Conservation (phyloP, 2,113 vertebrate species). For the Apeltes quadracus region DNA sequence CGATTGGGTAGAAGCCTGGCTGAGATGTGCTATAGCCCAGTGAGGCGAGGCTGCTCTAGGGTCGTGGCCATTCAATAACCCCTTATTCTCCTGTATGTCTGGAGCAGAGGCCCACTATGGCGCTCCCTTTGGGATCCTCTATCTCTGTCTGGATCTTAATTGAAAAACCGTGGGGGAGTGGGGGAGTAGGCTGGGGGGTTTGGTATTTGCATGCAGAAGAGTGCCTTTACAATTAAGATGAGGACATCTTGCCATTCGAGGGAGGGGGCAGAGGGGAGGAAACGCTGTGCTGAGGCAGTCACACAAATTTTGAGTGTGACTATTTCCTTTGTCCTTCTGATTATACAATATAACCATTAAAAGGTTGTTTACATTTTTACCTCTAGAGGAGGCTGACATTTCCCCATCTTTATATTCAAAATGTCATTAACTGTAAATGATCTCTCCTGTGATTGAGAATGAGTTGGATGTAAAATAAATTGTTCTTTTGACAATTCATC, state of each 20-base stretch:
- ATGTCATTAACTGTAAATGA: background rate
- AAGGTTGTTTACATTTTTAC: background rate
- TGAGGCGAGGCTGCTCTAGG: constrained; percentile 49
- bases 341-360: background rate
- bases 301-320: constrained; percentile 9
- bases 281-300: constrained; percentile 12
- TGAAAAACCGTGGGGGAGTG: constrained; percentile 64
- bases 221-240: constrained; percentile 58
- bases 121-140: constrained; percentile 55
- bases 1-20: constrained; percentile 10
- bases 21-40: constrained; percentile 30
- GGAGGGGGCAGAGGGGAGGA: constrained; percentile 14
- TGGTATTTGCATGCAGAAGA: constrained; percentile 64
- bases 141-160: constrained; percentile 82
- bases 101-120: constrained; percentile 34
- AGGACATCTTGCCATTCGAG: constrained; percentile 43
- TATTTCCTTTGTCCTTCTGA: constrained; percentile 22
- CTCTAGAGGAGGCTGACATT: background rate
- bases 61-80: constrained; percentile 65
- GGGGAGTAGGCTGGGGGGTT: background rate
- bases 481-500: background rate
- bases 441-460: background rate
- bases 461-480: background rate
- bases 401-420: background rate
- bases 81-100: constrained; percentile 35